Evolutionary conservation across 2,113 vertebrate species (phyloP).

Genomic region (Paradoxurus hermaphroditus): DNA sequence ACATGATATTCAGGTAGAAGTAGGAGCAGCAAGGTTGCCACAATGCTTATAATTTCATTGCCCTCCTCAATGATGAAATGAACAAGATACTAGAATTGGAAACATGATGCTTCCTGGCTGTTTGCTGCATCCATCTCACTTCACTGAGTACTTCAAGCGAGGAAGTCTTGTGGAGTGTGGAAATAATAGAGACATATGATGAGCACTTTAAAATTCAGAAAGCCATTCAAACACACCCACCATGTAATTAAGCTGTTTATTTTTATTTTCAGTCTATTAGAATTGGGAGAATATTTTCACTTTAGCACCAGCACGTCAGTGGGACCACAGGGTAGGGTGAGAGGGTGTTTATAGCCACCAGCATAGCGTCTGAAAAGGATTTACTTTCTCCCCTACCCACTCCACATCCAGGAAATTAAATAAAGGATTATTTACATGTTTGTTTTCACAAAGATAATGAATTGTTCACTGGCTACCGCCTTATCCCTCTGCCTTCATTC

Average conservation of each 20-base stretch:
- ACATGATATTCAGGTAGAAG: slow-evolving; percentile 69
- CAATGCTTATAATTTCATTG: slow-evolving; percentile 62
- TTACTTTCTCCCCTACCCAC: slow-evolving; percentile 51
- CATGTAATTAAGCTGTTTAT: slow-evolving; percentile 78
- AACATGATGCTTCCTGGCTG: slow-evolving; percentile 15
- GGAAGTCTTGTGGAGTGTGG: slow-evolving; percentile 60
- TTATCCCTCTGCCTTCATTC: slow-evolving; percentile 56
- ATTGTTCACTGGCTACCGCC: slow-evolving; percentile 35
- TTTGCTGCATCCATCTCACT: slow-evolving; percentile 71
- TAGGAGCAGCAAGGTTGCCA: slow-evolving; percentile 53
- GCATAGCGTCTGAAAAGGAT: slow-evolving; percentile 50
- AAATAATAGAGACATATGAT: slow-evolving; percentile 77
- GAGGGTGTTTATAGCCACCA: not conserved
- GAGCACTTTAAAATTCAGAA: slow-evolving; percentile 76
- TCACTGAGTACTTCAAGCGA: slow-evolving; percentile 65
- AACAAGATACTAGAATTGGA: slow-evolving; percentile 59
- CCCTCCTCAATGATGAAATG: slow-evolving; percentile 68
- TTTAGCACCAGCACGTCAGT: slow-evolving; percentile 45
- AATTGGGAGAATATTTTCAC: slow-evolving; percentile 70
- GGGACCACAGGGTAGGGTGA: not conserved
- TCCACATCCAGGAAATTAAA: slow-evolving; percentile 69
- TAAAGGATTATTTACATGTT: slow-evolving; percentile 66
- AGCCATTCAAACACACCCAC: slow-evolving; percentile 69
- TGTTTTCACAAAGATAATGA: slow-evolving; percentile 64
- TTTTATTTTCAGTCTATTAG: slow-evolving; percentile 77